These are phyloP conservation scores for Campoletis raptor DNA, from an alignment of 2,888 invertebrate species.

Conservation along the genomic window DNA sequence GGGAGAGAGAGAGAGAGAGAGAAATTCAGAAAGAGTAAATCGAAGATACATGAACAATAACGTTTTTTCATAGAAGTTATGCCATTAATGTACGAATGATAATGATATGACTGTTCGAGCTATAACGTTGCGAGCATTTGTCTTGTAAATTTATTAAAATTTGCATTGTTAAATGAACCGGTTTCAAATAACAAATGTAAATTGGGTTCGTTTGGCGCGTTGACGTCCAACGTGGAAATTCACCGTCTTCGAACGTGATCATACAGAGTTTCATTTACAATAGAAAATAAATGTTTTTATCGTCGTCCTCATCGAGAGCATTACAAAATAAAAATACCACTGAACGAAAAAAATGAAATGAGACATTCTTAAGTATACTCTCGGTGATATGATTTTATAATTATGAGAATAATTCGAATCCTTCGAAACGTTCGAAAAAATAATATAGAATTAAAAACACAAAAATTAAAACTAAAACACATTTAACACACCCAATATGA, in stretches of 20 bases:
- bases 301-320: constrained; percentile 16
- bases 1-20: constrained; percentile 8
- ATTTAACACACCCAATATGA: not conserved
- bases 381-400: constrained; percentile 39
- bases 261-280: constrained; percentile 21
- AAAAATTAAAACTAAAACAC: not conserved
- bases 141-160: constrained; percentile 33
- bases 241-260: not conserved
- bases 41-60: not conserved
- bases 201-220: constrained; percentile 22
- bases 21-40: constrained; percentile 8
- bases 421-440: constrained; percentile 33
- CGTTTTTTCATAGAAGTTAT: constrained; percentile 19
- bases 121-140: not conserved
- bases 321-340: constrained; percentile 17
- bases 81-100: constrained; percentile 42
- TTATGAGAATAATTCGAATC: constrained; percentile 25
- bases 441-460: constrained; percentile 22
- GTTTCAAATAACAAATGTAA: constrained; percentile 47
- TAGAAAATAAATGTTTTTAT: constrained; percentile 23
- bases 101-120: constrained; percentile 31
- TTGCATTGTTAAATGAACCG: constrained; percentile 44
- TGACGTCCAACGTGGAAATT: constrained; percentile 39
- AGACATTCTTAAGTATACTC: constrained; percentile 14
- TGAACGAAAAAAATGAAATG: not conserved